phyloP scores from a whole-genome alignment of 1,140 invertebrate species.

The Hycleus phaleratus region DNA sequence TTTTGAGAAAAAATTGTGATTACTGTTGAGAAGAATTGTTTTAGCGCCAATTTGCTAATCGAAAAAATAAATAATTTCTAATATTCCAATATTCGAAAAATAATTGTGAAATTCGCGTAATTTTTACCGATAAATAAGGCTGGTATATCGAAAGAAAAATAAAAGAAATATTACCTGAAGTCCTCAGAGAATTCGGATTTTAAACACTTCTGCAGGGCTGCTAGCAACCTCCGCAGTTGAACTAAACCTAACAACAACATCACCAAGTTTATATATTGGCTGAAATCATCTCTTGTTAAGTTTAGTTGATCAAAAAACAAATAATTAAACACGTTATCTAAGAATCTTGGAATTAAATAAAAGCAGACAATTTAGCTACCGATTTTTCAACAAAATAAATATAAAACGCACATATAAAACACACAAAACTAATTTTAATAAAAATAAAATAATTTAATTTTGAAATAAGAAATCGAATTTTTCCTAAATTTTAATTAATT shows the following conservation, averaged over 20 bases:
- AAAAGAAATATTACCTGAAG: conserved; percentile 6
- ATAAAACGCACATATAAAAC: neutral
- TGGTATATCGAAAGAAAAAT: no score
- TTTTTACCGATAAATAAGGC: no score
- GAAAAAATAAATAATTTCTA: no score
- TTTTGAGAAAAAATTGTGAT: no score
- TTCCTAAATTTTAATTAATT: no score
- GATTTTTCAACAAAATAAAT: neutral
- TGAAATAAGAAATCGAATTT: no score
- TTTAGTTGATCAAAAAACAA: conserved; percentile 22
- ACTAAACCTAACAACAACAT: conserved; percentile 17
- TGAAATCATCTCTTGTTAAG: conserved; percentile 18
- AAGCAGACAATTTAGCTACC: neutral
- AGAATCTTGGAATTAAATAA: neutral
- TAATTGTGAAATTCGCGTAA: no score
- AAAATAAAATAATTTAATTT: no score
- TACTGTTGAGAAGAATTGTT: no score
- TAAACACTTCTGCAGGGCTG: conserved; percentile 20
- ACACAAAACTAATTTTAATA: neutral
- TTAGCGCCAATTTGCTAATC: no score
- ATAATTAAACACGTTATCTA: conserved; percentile 18
- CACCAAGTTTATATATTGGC: conserved; percentile 19
- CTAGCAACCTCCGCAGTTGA: conserved; percentile 22
- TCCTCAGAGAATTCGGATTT: conserved; percentile 17
- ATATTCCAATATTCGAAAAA: no score